Conservation (phyloP, 2,797 vertebrate species). For the Myotis daubentonii region DNA sequence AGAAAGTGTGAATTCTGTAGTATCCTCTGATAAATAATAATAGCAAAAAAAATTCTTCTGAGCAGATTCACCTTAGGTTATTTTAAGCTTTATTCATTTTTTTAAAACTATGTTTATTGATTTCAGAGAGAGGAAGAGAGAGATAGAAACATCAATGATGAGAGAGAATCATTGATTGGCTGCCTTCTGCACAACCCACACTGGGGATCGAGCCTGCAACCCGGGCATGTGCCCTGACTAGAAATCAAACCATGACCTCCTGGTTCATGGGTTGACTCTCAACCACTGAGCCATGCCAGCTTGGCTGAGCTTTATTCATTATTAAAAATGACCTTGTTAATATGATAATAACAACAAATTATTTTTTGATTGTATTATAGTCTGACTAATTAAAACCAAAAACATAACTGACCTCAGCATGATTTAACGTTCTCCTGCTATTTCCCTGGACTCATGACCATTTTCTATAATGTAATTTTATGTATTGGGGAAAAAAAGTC, state of each 20-base stretch:
- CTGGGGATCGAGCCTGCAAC: too few species aligned
- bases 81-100: not conserved
- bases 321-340: not conserved
- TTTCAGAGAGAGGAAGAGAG: too few species aligned
- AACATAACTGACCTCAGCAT: not conserved
- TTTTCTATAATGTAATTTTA: constrained; percentile 33
- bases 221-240: too few species aligned
- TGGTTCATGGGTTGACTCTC: too few species aligned
- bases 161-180: too few species aligned
- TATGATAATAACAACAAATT: constrained; percentile 31
- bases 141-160: too few species aligned
- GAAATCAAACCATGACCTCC: too few species aligned
- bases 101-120: not conserved
- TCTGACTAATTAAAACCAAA: constrained; percentile 44
- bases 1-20: not conserved
- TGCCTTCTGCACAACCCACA: too few species aligned
- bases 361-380: constrained; percentile 5
- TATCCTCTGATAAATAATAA: constrained; percentile 8
- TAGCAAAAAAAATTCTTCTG: constrained; percentile 23
- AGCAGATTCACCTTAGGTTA: not conserved
- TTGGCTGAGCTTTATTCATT: not conserved
- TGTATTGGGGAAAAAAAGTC: not conserved
- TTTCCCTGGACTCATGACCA: not conserved
- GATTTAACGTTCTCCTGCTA: constrained; percentile 17
- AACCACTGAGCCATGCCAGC: too few species aligned